phyloP scores from a whole-genome alignment of 2,888 invertebrate genomes.

The Lasius fuliginosus region DNA sequence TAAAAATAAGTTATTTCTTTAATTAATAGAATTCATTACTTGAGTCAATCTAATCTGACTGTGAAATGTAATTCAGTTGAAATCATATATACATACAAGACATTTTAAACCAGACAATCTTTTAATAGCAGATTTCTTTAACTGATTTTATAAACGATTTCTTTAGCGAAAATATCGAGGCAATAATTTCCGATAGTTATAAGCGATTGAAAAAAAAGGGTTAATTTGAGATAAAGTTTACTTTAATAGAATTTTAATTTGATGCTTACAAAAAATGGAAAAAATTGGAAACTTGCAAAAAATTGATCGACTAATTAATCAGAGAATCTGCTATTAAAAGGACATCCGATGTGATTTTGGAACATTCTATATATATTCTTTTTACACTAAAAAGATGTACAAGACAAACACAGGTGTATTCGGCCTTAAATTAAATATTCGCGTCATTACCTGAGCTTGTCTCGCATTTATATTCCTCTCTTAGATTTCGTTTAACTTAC shows the following conservation, averaged over 20 bases:
- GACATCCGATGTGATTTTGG: neutral
- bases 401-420: neutral
- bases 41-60: neutral
- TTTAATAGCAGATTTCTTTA: neutral
- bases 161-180: neutral
- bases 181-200: neutral
- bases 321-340: neutral
- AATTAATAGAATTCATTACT: neutral
- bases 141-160: neutral
- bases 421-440: neutral
- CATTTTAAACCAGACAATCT: neutral
- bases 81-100: neutral
- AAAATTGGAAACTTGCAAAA: too few relatives aligned
- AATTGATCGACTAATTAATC: too few relatives aligned
- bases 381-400: neutral
- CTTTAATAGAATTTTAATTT: neutral
- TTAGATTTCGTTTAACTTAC: slow-evolving; percentile 86
- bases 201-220: neutral
- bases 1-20: neutral
- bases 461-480: neutral
- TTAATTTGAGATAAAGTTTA: neutral
- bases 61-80: neutral
- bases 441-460: neutral
- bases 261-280: neutral
- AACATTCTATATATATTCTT: neutral